Base-by-base conservation (phyloP, 64 coral and sea anemone genomes). In the Pocillopora verrucosa region DNA sequence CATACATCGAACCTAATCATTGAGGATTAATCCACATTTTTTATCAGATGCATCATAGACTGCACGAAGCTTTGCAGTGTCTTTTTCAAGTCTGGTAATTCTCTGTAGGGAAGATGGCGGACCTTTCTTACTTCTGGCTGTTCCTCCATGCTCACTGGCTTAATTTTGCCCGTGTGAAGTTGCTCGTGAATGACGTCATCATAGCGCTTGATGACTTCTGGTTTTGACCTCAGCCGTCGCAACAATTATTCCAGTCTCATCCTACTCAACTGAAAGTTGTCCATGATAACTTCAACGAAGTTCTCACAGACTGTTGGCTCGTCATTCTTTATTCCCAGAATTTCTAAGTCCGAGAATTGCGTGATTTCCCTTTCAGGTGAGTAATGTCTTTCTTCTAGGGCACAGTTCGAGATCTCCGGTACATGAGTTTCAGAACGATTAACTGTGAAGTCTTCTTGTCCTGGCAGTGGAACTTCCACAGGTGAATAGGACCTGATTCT, bases 401-500 rank as follows among this genome's bases (percentile, higher is more conserved):
- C 60, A 56, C 7, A 34, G 3, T 65, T 58, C 34, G 36, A 2
- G n/a, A 90, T 25, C 62, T 62, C 67, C 36, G 87, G 82, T 35
- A 92, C 90, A 92, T 92, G 75, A 51, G 89, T 90, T 34, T 60
- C 59, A 11, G 81, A 70, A 17, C 86, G 73, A 61, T 92, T 92
- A 20, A 86, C 73, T 36, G 80, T 85, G 12, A 58, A 76, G 56
- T 10, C 57, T 35, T 34, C 30, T n/a, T 90, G 76, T 6, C 19
- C 20, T 13, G 34, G 26, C 58, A 60, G 20, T 77, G 51, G 11
- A 14, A 77, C 36, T 16, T 13, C 25, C 36, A 78, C 87, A 91
- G 59, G 34, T 80, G 80, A 56, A 78, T 57, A 34, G 77, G 77
- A 72, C 65, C 65, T 70, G 38, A 10, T 60, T 14, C 57, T 30